phyloP scores from a whole-genome alignment of 2,888 invertebrate species.

The Eupithecia tripunctaria region DNA sequence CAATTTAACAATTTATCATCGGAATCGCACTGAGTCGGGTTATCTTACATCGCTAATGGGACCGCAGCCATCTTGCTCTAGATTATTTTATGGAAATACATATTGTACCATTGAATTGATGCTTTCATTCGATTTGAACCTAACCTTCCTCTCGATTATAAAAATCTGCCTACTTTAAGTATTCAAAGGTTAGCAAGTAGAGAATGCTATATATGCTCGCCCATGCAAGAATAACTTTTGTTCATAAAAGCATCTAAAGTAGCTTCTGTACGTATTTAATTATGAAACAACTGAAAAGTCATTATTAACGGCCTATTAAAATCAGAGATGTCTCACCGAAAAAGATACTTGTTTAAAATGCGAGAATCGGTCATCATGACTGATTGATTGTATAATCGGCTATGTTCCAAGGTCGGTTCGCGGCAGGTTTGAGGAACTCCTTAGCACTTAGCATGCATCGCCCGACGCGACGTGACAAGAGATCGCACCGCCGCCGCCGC shows the following conservation, averaged over 20 bases:
- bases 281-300: background rate
- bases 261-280: background rate
- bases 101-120: background rate
- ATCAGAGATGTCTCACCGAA: background rate
- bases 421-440: slow-evolving; percentile 43
- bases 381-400: background rate
- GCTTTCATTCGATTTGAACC: background rate
- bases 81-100: background rate
- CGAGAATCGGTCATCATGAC: background rate
- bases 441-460: slow-evolving; percentile 42
- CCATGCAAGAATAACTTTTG: too few relatives aligned
- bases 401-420: background rate
- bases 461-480: background rate
- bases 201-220: background rate
- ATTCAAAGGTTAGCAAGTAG: background rate
- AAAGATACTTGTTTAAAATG: background rate
- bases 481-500: slow-evolving; percentile 29
- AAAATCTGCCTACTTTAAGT: background rate
- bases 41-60: slow-evolving; percentile 15
- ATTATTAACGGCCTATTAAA: too few relatives aligned
- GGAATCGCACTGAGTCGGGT: slow-evolving; percentile 19
- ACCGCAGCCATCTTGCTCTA: slow-evolving; percentile 11
- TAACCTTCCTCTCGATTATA: background rate
- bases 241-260: too few relatives aligned
- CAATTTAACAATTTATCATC: slow-evolving; percentile 33